phyloP scores from a whole-genome alignment of 2,888 invertebrate species.

The Hypselothyrea guttata region DNA sequence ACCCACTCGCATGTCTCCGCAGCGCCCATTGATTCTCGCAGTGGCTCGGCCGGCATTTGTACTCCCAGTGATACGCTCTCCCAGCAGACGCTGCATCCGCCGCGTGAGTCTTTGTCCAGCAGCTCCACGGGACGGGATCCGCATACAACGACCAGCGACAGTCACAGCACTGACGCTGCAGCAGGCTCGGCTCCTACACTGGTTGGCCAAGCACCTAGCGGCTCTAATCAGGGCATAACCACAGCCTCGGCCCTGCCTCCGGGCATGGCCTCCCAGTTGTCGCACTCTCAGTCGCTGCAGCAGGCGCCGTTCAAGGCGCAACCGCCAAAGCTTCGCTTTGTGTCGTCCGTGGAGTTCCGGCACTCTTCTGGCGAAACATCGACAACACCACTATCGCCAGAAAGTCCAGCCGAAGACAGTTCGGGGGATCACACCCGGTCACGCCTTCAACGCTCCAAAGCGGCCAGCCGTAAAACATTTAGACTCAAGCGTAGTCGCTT shows the following conservation, averaged over 20 bases:
- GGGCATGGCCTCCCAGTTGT: slow-evolving; percentile 82
- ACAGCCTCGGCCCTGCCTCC: slow-evolving; percentile 74
- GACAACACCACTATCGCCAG: slow-evolving; percentile 89
- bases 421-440: slow-evolving; percentile 85
- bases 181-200: slow-evolving; percentile 76
- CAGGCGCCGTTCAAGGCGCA: slow-evolving; percentile 82
- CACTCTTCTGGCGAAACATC: slow-evolving; percentile 91
- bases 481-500: slow-evolving; percentile 89
- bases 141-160: slow-evolving; percentile 81
- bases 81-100: slow-evolving; percentile 82
- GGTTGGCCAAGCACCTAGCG: slow-evolving; percentile 60
- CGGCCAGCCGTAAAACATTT: slow-evolving; percentile 96
- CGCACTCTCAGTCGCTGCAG: slow-evolving; percentile 82
- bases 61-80: slow-evolving; percentile 82
- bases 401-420: slow-evolving; percentile 87
- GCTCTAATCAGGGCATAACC: slow-evolving; percentile 62
- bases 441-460: slow-evolving; percentile 94
- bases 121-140: slow-evolving; percentile 84
- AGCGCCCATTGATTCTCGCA: slow-evolving; percentile 81
- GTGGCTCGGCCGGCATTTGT: slow-evolving; percentile 82
- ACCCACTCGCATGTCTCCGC: slow-evolving; percentile 81
- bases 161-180: slow-evolving; percentile 80
- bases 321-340: slow-evolving; percentile 89
- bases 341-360: slow-evolving; percentile 91
- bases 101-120: slow-evolving; percentile 85